A percentile compares a stretch with the other conserved stretches of the same genome.
Conservation (phyloP, 2,888 invertebrate genomes). For the Lamellibrachia columna region DNA sequence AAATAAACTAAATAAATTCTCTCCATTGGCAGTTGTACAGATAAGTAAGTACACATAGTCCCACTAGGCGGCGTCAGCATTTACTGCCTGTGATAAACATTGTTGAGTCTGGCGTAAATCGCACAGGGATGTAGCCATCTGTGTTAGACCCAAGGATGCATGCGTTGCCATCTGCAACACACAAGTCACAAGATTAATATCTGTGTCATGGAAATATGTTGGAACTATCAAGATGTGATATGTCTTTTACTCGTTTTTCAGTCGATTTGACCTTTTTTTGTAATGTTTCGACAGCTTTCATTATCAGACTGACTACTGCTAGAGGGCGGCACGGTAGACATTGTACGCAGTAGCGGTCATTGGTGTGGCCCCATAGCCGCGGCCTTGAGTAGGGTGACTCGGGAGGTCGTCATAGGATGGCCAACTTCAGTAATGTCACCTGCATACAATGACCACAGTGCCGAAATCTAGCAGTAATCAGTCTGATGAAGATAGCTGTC, state of each 20-base stretch:
- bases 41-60: neutral
- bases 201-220: neutral
- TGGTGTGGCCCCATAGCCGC: no score
- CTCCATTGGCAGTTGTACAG: neutral
- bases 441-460: no score
- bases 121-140: slow-evolving; percentile 62
- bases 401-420: no score
- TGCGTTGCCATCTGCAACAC: slow-evolving; percentile 49
- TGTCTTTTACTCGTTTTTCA: neutral
- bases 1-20: neutral
- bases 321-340: no score
- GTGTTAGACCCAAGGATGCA: slow-evolving; percentile 56
- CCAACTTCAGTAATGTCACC: no score
- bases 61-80: slow-evolving; percentile 27
- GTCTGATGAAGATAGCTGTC: no score
- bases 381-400: no score
- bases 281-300: no score
- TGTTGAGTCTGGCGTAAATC: slow-evolving; percentile 51
- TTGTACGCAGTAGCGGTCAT: no score
- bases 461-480: no score
- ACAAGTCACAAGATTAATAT: neutral
- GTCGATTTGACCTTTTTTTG: no score
- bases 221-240: neutral
- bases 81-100: slow-evolving; percentile 47
- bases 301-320: no score